A percentile compares a stretch with the other conserved stretches of the same genome.
These are phyloP conservation scores for Omphaloscelis lunosa DNA, from an alignment of 2,888 invertebrate species.

Conservation along the genomic window DNA sequence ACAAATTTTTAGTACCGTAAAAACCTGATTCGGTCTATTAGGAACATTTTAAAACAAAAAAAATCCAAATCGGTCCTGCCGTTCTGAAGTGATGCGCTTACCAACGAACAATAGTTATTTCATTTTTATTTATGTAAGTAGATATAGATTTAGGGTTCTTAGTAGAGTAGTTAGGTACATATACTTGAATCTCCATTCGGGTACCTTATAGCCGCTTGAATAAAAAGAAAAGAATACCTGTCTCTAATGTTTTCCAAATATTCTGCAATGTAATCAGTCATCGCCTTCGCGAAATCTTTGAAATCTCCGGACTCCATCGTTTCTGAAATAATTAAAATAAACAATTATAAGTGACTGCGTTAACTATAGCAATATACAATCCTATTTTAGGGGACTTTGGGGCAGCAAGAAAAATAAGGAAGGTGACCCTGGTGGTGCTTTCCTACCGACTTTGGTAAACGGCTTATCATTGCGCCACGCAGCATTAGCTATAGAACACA, in stretches of 20 bases:
- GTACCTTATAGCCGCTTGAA: neutral
- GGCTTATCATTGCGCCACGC: neutral
- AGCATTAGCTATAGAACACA: neutral
- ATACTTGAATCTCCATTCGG: neutral
- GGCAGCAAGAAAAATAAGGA: neutral
- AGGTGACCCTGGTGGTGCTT: too few species aligned
- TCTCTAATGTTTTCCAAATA: conserved; percentile 98
- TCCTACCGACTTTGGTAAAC: neutral
- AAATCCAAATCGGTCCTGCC: too few species aligned
- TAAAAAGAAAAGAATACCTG: conserved; percentile 86
- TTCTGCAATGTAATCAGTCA: conserved; percentile 98
- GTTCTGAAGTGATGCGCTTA: too few species aligned
- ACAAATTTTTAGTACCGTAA: too few species aligned
- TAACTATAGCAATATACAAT: neutral
- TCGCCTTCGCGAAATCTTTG: conserved; percentile 97
- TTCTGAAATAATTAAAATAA: conserved; percentile 72
- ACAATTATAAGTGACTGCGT: neutral
- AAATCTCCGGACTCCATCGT: conserved; percentile 95
- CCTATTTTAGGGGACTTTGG: neutral
- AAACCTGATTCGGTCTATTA: too few species aligned
- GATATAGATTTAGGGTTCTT: neutral
- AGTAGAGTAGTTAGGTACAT: too few species aligned
- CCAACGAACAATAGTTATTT: neutral
- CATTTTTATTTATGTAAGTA: neutral
- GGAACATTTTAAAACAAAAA: too few species aligned